Conservation (phyloP, 2,113 vertebrate genomes). For the Addax nasomaculatus region DNA sequence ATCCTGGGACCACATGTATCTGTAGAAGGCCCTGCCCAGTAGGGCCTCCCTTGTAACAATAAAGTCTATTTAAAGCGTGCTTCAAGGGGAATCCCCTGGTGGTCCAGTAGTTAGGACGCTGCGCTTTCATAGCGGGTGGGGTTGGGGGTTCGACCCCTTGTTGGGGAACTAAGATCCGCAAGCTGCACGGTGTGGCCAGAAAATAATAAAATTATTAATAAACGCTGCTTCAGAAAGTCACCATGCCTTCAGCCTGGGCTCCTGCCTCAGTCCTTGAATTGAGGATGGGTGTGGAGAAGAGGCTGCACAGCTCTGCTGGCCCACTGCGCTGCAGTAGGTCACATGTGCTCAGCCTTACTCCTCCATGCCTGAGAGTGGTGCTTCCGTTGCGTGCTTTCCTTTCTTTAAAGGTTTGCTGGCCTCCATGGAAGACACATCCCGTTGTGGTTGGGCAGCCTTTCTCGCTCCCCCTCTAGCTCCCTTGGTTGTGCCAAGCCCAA, state of each 20-base stretch:
- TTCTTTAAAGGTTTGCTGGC: background rate
- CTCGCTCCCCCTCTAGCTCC: background rate
- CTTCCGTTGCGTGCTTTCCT: background rate
- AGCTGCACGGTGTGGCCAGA: background rate
- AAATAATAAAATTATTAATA: background rate
- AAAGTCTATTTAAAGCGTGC: constrained; percentile 50
- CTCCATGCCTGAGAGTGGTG: background rate
- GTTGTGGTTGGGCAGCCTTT: background rate
- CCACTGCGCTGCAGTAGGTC: fast-evolving
- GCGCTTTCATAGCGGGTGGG: background rate
- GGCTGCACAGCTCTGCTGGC: background rate
- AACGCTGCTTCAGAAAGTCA: background rate
- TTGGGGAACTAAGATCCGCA: background rate
- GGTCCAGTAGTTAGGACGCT: background rate
- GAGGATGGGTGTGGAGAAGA: background rate
- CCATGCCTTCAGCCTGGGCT: background rate
- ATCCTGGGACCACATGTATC: constrained; percentile 45
- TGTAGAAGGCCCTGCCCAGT: background rate
- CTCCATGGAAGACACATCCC: background rate
- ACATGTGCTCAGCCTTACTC: background rate
- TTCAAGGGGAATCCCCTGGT: background rate
- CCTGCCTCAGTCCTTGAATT: background rate
- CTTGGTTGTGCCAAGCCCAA: background rate
- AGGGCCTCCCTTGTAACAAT: constrained; percentile 48
- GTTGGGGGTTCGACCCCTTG: background rate